These are phyloP conservation scores for Microchirus variegatus DNA, from an alignment of 2,797 vertebrate genomes.

Conservation along the genomic window DNA sequence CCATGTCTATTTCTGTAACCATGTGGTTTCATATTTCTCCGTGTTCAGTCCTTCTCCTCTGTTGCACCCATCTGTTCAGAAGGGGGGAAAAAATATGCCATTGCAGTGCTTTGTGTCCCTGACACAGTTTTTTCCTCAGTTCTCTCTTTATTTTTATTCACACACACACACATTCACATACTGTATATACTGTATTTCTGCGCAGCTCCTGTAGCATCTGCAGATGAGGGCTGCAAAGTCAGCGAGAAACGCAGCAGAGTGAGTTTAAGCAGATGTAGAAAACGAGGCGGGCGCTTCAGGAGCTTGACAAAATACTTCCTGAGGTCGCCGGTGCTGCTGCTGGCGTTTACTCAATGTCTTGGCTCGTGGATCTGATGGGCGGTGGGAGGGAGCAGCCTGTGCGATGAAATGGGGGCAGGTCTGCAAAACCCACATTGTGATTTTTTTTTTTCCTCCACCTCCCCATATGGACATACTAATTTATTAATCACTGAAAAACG, in stretches of 20 bases:
- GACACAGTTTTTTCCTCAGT: slow-evolving; percentile 69
- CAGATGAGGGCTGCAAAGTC: slow-evolving; percentile 70
- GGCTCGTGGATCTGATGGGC: slow-evolving; percentile 27
- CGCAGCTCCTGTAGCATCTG: slow-evolving; percentile 60
- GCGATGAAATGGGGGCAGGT: slow-evolving; percentile 44
- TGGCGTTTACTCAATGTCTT: slow-evolving; percentile 35
- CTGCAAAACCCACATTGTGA: slow-evolving; percentile 28
- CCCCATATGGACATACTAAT: slow-evolving; percentile 34
- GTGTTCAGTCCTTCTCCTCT: slow-evolving; percentile 1
- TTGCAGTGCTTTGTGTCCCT: slow-evolving; percentile 52
- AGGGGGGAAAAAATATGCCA: slow-evolving; percentile 12
- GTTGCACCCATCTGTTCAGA: slow-evolving; percentile 11
- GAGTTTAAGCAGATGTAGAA: slow-evolving; percentile 76
- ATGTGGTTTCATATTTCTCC: slow-evolving; percentile 1
- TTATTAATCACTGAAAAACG: slow-evolving; percentile 59
- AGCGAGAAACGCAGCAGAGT: slow-evolving; percentile 66
- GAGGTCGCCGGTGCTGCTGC: slow-evolving; percentile 35
- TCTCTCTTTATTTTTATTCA: slow-evolving; percentile 24
- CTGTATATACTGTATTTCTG: neutral
- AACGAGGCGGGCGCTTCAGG: slow-evolving; percentile 44
- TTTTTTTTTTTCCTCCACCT: slow-evolving; percentile 19
- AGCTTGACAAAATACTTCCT: slow-evolving; percentile 37
- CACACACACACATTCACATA: neutral
- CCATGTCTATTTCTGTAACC: neutral
- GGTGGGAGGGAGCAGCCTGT: slow-evolving; percentile 18